These are phyloP conservation scores for Lasaia peninsularis DNA, from an alignment of 1,140 invertebrate species.

Conservation along the genomic window DNA sequence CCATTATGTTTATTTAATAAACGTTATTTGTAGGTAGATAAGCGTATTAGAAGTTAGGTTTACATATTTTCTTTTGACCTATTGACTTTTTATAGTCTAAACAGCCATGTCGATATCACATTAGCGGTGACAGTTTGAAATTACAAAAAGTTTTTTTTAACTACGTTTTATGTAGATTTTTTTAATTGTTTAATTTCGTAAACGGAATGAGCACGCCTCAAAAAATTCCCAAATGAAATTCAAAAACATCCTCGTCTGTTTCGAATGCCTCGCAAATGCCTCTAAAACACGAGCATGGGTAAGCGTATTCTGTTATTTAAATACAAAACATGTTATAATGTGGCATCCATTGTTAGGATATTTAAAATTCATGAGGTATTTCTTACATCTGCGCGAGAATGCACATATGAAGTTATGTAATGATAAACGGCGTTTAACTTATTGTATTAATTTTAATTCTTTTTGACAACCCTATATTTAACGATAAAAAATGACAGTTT, in stretches of 20 bases:
- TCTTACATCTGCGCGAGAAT: conserved; percentile 6
- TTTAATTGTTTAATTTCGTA: neutral
- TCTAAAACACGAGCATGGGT: conserved; percentile 11
- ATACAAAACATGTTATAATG: conserved; percentile 16
- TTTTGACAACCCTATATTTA: too few relatives aligned
- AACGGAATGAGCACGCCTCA: neutral
- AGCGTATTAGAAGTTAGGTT: too few relatives aligned
- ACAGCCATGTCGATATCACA: too few relatives aligned
- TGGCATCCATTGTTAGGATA: conserved; percentile 20
- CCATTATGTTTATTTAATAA: too few relatives aligned
- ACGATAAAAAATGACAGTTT: too few relatives aligned
- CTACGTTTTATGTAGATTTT: too few relatives aligned
- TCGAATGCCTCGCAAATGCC: neutral
- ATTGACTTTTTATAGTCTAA: too few relatives aligned
- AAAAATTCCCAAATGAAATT: neutral
- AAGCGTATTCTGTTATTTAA: conserved; percentile 20
- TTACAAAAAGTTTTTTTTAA: too few relatives aligned
- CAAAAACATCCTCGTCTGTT: neutral
- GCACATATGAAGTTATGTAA: conserved; percentile 9
- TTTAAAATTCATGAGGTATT: conserved; percentile 24
- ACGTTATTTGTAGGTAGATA: too few relatives aligned
- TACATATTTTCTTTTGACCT: too few relatives aligned
- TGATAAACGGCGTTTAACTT: neutral
- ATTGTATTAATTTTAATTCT: too few relatives aligned
- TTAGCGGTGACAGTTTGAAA: too few relatives aligned